These are phyloP conservation scores for Clusia tigrina DNA, from an alignment of 2,888 invertebrate species.

Conservation along the genomic window DNA sequence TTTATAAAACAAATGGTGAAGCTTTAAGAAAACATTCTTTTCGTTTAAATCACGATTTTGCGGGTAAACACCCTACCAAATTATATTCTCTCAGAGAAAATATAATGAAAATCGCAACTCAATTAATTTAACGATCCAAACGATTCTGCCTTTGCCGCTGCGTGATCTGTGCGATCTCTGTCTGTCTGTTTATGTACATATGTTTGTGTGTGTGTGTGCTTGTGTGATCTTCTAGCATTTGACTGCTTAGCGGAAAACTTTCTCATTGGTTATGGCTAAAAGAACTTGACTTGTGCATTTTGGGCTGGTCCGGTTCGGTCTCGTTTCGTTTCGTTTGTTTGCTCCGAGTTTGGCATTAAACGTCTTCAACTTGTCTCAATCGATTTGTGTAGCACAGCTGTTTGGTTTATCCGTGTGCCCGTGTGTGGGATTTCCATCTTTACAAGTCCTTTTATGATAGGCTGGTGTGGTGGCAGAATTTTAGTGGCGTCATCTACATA, in stretches of 20 bases:
- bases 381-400: not conserved
- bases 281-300: conserved; percentile 15
- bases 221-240: too few species aligned
- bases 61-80: not conserved
- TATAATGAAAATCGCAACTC: conserved; percentile 29
- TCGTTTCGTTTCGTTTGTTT: not conserved
- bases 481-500: too few species aligned
- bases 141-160: too few species aligned
- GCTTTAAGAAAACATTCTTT: not conserved
- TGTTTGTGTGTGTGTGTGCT: not conserved
- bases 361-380: conserved; percentile 7
- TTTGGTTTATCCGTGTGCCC: conserved; percentile 6
- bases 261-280: not conserved
- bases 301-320: not conserved
- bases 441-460: too few species aligned
- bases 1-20: not conserved
- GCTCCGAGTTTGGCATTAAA: not conserved
- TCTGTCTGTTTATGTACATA: conserved; percentile 50
- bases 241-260: not conserved
- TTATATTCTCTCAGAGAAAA: conserved; percentile 11
- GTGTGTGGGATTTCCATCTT: too few species aligned
- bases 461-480: too few species aligned
- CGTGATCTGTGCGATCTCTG: conserved; percentile 17
- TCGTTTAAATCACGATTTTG: not conserved
- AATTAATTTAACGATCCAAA: conserved; percentile 44